Evolutionary conservation across 2,888 invertebrate genomes (phyloP).

Genomic region (Serrognathus titanus): DNA sequence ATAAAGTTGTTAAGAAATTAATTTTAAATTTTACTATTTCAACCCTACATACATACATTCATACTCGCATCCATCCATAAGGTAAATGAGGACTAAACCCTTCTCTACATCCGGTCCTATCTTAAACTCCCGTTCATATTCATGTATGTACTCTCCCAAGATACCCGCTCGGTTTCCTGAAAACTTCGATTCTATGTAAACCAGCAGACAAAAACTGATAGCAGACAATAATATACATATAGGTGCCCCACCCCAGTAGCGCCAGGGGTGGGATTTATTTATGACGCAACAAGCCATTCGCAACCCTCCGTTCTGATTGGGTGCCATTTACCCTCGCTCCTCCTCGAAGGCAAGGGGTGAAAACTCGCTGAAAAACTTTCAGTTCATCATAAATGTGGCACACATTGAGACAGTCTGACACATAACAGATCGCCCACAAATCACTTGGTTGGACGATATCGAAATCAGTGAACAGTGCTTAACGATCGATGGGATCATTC

Average conservation of each 20-base stretch:
- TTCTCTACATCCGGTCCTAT: too few relatives aligned
- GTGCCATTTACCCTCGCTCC: constrained; percentile 35
- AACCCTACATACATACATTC: too few relatives aligned
- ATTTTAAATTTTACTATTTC: too few relatives aligned
- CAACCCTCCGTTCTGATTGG: constrained; percentile 40
- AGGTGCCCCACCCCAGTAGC: not conserved
- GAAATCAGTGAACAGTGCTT: not conserved
- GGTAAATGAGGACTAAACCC: too few relatives aligned
- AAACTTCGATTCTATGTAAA: not conserved
- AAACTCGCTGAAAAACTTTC: constrained; percentile 40
- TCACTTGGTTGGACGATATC: not conserved
- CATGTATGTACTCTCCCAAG: too few relatives aligned
- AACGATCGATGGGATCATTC: too few relatives aligned
- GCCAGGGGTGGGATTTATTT: constrained; percentile 7
- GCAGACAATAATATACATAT: not conserved
- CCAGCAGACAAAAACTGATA: constrained; percentile 1
- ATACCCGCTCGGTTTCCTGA: not conserved
- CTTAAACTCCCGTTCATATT: too few relatives aligned
- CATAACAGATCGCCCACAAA: constrained; percentile 27
- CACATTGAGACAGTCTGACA: constrained; percentile 38
- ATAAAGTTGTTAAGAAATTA: too few relatives aligned
- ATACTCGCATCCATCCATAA: too few relatives aligned
- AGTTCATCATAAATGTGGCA: constrained; percentile 46
- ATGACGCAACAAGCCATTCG: constrained; percentile 35
- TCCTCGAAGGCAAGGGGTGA: constrained; percentile 33